Evolutionary conservation across 1,140 invertebrate genomes (phyloP).

Genomic region (Pinna nobilis): DNA sequence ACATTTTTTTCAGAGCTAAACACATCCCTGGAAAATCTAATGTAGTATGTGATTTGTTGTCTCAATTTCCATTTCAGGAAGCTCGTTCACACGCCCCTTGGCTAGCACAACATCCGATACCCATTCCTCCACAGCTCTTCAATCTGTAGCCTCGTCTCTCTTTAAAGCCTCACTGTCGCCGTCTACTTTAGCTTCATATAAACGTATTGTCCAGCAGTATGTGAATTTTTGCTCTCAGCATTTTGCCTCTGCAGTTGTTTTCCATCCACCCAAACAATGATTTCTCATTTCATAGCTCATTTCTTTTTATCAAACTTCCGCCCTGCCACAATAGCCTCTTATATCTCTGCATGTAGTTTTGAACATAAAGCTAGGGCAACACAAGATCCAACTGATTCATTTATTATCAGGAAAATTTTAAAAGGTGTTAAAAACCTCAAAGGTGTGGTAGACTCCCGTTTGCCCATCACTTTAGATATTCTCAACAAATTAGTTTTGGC

Average conservation of each 20-base stretch:
- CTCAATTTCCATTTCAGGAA: too few species aligned
- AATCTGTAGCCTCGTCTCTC: too few species aligned
- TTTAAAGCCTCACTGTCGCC: too few species aligned
- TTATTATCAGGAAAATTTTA: background rate
- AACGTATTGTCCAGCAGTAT: too few species aligned
- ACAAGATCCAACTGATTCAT: background rate
- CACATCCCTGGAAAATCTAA: conserved; percentile 22
- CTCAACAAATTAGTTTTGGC: background rate
- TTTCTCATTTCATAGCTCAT: background rate
- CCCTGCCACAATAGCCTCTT: background rate
- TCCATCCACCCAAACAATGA: background rate
- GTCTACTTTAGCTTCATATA: too few species aligned
- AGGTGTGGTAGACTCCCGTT: background rate
- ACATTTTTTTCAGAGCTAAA: conserved; percentile 20
- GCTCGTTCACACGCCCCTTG: too few species aligned
- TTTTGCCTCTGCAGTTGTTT: background rate
- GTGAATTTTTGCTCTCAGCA: too few species aligned
- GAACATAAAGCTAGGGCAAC: background rate
- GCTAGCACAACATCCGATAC: too few species aligned
- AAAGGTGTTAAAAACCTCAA: background rate
- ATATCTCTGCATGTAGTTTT: background rate
- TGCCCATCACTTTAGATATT: background rate
- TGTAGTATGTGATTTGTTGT: too few species aligned
- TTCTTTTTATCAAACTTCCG: background rate
- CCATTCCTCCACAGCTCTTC: too few species aligned